Conservation (phyloP, 2,888 invertebrate species). For the Lapara coniferarum region DNA sequence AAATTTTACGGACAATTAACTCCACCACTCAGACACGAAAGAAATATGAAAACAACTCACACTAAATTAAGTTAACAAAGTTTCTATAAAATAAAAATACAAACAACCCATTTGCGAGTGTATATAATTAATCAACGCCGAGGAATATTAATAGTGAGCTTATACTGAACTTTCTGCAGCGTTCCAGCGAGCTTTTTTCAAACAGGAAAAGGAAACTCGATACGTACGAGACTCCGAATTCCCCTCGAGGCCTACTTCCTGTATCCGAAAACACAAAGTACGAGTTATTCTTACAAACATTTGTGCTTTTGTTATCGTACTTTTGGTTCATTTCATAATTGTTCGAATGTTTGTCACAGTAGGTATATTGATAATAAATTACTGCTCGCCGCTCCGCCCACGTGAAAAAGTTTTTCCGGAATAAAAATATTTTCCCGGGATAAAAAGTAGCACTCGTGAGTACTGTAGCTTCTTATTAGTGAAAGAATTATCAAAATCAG, state of each 20-base stretch:
- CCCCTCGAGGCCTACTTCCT: constrained; percentile 54
- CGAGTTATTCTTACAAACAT: constrained; percentile 10
- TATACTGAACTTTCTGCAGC: constrained; percentile 4
- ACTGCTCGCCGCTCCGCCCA: too few relatives aligned
- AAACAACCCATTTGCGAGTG: neutral
- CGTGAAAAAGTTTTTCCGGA: too few relatives aligned
- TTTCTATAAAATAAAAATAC: neutral
- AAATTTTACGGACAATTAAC: too few relatives aligned
- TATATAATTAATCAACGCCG: neutral
- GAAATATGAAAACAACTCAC: neutral
- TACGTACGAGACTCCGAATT: constrained; percentile 47
- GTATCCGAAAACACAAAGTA: constrained; percentile 25
- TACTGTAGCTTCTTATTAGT: too few relatives aligned
- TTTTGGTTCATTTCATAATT: neutral
- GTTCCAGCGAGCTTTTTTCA: constrained; percentile 40
- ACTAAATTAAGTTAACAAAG: neutral
- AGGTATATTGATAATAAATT: too few relatives aligned
- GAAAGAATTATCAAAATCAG: too few relatives aligned
- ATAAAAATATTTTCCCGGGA: too few relatives aligned
- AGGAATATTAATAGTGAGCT: neutral
- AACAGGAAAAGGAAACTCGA: constrained; percentile 52
- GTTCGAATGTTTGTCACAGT: neutral
- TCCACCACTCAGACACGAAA: neutral
- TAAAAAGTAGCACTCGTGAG: too few relatives aligned
- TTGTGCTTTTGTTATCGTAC: neutral